Evolutionary conservation across 92 coral and sea anemone genomes (phyloP).

Genomic region (Palythoa grandis): DNA sequence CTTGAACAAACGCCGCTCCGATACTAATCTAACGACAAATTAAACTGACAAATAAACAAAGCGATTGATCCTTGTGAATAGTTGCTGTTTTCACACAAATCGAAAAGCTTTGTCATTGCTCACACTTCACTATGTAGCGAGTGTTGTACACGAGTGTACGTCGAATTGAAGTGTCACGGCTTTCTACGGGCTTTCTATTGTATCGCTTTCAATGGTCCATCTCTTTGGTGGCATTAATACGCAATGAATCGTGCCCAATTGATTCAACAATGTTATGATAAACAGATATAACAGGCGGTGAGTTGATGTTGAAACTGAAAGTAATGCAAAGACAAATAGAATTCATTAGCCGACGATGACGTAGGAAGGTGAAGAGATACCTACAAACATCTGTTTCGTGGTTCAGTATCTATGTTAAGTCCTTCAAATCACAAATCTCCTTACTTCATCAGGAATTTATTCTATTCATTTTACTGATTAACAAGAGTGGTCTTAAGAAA

Average conservation of each 20-base stretch:
- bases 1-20: constrained; percentile 6
- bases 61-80: not conserved
- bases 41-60: constrained; percentile 19
- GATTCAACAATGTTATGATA: not conserved
- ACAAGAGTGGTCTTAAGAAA: not conserved
- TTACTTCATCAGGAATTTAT: not conserved
- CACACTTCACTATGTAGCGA: not conserved
- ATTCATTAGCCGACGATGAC: not conserved
- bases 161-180: not conserved
- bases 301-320: constrained; percentile 10
- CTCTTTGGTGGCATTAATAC: constrained; percentile 8
- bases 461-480: not conserved
- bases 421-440: not conserved
- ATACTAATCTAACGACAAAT: not conserved
- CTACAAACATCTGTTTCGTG: not conserved
- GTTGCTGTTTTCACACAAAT: not conserved
- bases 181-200: constrained; percentile 2
- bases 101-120: not conserved
- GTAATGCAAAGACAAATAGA: constrained; percentile 3
- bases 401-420: not conserved
- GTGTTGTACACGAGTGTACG: not conserved
- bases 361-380: not conserved
- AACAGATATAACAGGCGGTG: not conserved
- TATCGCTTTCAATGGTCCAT: not conserved
- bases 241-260: constrained; percentile 21